These are phyloP conservation scores for Ceyx melanurus DNA, from an alignment of 2,113 vertebrate species.

Conservation along the genomic window DNA sequence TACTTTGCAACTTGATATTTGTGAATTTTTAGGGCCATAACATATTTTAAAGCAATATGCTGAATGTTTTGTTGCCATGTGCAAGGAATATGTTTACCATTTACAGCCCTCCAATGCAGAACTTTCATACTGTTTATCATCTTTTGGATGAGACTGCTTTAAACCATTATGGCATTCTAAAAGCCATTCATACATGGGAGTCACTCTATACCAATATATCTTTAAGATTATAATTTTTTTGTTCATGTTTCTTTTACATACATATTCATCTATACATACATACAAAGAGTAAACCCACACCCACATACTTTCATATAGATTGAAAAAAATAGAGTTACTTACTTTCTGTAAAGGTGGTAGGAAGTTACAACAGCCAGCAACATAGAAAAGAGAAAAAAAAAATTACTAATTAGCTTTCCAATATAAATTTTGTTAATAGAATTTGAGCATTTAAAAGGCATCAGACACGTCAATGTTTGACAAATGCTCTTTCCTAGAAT, in stretches of 20 bases:
- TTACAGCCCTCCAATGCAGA: neutral
- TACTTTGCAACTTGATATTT: neutral
- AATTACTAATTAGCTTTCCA: conserved; percentile 52
- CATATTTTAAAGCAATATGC: neutral
- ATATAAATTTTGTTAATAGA: neutral
- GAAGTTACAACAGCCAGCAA: conserved; percentile 53
- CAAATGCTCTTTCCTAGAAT: neutral
- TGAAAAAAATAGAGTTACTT: conserved; percentile 59
- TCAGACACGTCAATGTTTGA: neutral
- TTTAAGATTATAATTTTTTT: neutral
- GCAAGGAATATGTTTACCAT: neutral
- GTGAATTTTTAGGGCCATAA: neutral
- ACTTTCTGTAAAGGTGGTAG: conserved; percentile 74
- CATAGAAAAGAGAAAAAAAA: conserved; percentile 29
- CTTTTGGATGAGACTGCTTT: neutral
- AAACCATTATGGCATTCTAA: neutral
- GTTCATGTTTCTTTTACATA: neutral
- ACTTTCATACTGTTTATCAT: neutral
- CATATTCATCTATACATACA: neutral
- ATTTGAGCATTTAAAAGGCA: neutral
- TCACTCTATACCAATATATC: neutral
- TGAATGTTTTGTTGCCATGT: neutral
- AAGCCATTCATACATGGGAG: neutral
- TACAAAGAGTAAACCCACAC: neutral
- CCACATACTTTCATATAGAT: neutral